Percentiles rank a stretch among this genome's conserved stretches.
Evolutionary conservation across 1,140 invertebrate species (phyloP).

Genomic region (Heliconius eleuchia): DNA sequence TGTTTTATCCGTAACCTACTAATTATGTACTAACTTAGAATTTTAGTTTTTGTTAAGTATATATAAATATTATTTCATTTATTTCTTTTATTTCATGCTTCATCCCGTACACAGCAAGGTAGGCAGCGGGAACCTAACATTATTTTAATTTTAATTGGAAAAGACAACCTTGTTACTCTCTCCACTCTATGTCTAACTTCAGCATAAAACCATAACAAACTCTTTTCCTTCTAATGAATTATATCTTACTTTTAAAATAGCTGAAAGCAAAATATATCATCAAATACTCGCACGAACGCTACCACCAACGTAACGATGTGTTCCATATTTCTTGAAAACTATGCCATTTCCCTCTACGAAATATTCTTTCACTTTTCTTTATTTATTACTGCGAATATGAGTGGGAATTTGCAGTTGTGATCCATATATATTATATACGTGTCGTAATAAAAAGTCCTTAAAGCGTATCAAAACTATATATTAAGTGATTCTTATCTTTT

Average conservation of each 20-base stretch:
- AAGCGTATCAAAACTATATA: too few species aligned
- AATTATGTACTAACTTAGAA: too few species aligned
- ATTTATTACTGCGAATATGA: constrained; percentile 19
- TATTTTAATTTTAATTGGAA: too few species aligned
- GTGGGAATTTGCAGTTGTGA: constrained; percentile 8
- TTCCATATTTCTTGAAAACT: constrained; percentile 29
- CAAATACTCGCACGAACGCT: constrained; percentile 8
- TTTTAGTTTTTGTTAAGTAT: too few species aligned
- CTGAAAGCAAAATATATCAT: constrained; percentile 11
- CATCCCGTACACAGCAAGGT: too few species aligned
- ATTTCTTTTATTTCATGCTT: too few species aligned
- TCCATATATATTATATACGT: background rate
- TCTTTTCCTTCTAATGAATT: background rate
- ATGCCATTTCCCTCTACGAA: constrained; percentile 26
- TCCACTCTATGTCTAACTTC: too few species aligned
- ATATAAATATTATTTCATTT: too few species aligned
- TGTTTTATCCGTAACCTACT: too few species aligned
- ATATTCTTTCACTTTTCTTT: constrained; percentile 28
- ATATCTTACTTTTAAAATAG: constrained; percentile 8
- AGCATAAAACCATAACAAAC: background rate
- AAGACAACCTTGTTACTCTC: too few species aligned
- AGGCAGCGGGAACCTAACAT: too few species aligned
- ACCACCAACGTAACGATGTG: constrained; percentile 14
- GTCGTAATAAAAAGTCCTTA: background rate
- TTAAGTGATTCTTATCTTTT: too few species aligned